phyloP scores from a whole-genome alignment of 2,797 vertebrate species.

The Cuculus canorus region DNA sequence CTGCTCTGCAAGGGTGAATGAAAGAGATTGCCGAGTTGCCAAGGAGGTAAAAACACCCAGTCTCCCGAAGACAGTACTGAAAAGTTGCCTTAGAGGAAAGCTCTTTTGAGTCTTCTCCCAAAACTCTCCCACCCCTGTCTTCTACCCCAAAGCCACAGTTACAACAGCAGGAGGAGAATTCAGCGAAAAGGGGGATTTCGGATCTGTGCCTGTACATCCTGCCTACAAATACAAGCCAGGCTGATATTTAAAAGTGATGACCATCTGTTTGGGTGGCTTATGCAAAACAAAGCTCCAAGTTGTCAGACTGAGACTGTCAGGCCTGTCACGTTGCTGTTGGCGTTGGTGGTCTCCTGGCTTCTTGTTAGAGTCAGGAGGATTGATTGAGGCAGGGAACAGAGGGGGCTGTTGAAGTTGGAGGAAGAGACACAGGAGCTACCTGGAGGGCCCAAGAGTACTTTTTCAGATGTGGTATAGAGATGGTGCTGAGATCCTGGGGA shows the following conservation, averaged over 20 bases:
- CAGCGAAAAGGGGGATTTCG: accelerated
- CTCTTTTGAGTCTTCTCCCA: neutral
- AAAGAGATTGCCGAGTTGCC: neutral
- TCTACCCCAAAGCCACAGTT: neutral
- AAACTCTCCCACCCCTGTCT: neutral
- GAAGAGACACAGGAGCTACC: neutral
- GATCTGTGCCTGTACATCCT: neutral
- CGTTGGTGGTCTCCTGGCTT: neutral
- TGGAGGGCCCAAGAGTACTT: neutral
- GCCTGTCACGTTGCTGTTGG: neutral
- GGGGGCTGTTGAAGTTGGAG: neutral
- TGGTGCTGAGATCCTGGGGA: neutral
- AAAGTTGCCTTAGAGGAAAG: neutral
- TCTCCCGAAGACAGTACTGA: accelerated
- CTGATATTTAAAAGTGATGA: neutral
- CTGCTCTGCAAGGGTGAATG: neutral
- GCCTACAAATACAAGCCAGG: neutral
- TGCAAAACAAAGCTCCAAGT: conserved; percentile 1
- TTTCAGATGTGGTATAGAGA: neutral
- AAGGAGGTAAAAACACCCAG: neutral
- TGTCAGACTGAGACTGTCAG: conserved; percentile 40
- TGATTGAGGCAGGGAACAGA: neutral
- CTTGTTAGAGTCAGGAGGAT: neutral
- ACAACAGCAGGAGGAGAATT: neutral
- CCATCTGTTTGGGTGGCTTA: conserved; percentile 44